Conservation (phyloP, 2,113 vertebrate genomes). For the Nothoprocta perdicaria region DNA sequence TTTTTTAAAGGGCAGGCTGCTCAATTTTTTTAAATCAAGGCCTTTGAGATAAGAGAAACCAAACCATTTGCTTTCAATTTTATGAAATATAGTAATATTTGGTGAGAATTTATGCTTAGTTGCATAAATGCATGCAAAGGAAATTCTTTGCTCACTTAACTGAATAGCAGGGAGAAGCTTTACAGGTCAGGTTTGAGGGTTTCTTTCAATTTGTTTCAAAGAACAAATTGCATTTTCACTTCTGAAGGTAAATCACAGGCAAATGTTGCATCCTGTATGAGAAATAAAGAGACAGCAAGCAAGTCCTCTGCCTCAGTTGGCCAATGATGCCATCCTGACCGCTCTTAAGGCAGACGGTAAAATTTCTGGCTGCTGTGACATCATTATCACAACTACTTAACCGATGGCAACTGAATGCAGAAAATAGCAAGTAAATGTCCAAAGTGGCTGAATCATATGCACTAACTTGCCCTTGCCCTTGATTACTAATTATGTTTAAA, state of each 20-base stretch:
- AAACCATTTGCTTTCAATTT: background rate
- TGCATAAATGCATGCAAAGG: background rate
- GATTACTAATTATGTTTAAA: background rate
- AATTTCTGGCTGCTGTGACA: background rate
- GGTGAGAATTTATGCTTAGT: background rate
- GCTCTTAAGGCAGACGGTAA: background rate
- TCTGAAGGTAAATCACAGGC: background rate
- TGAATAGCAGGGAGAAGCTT: background rate
- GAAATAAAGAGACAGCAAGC: background rate
- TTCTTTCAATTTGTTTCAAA: background rate
- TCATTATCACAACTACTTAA: background rate
- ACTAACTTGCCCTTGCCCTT: background rate
- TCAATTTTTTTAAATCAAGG: background rate
- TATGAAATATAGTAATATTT: background rate
- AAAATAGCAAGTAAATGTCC: background rate
- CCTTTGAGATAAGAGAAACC: background rate
- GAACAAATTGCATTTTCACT: background rate
- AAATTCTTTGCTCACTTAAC: background rate
- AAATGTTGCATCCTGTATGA: accelerated
- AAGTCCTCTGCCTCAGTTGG: background rate
- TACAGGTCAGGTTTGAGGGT: background rate
- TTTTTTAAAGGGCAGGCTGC: background rate
- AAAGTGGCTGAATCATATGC: background rate
- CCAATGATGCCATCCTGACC: background rate
- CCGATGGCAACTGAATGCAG: background rate